phyloP scores from a whole-genome alignment of 1,140 invertebrate species.

The Cydia amplana region DNA sequence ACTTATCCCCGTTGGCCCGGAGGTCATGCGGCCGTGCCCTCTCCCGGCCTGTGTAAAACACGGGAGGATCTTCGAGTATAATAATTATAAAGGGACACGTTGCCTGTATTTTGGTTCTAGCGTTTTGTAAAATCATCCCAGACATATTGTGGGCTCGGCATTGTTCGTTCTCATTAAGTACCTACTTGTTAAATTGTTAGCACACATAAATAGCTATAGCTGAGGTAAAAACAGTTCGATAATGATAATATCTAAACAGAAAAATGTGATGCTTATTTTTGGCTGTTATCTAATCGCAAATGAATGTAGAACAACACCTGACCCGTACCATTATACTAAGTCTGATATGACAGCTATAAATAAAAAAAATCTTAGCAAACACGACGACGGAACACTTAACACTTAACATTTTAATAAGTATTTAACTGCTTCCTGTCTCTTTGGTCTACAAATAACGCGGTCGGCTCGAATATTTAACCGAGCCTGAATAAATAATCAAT shows the following conservation, averaged over 20 bases:
- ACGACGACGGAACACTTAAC: conserved; percentile 45
- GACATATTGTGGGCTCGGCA: conserved; percentile 45
- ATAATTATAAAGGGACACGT: conserved; percentile 62
- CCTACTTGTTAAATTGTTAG: conserved; percentile 43
- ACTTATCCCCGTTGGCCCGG: conserved; percentile 70
- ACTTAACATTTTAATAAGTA: conserved; percentile 54
- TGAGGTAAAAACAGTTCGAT: neutral
- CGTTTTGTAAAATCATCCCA: conserved; percentile 56
- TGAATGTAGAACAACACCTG: neutral
- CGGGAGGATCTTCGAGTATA: conserved; percentile 59
- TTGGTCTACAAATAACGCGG: conserved; percentile 72
- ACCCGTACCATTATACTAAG: neutral
- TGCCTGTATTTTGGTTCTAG: conserved; percentile 47
- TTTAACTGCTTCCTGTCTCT: conserved; percentile 65
- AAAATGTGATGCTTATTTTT: neutral
- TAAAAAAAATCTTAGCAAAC: conserved; percentile 57
- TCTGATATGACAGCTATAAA: conserved; percentile 35
- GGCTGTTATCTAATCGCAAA: neutral
- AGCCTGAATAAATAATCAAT: conserved; percentile 77
- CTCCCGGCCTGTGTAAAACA: conserved; percentile 44
- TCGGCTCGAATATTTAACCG: conserved; percentile 68
- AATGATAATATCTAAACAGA: neutral
- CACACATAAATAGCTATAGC: neutral
- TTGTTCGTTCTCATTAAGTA: conserved; percentile 42
- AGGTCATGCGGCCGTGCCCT: conserved; percentile 66